Evolutionary conservation across 2,797 vertebrate genomes (phyloP).

Genomic region (Catostomus latipinnis): DNA sequence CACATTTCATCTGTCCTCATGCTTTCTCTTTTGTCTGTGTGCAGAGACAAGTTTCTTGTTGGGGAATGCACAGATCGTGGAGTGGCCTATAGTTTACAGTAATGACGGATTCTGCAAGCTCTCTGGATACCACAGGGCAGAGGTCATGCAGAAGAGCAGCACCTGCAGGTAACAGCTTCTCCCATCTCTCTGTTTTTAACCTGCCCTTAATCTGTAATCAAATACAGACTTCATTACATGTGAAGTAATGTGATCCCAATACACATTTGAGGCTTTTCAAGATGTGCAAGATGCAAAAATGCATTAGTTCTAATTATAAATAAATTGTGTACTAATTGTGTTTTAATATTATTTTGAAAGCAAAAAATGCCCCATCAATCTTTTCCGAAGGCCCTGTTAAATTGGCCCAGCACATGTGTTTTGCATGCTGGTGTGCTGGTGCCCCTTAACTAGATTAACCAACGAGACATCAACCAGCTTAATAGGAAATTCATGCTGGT

Average conservation of each 20-base stretch:
- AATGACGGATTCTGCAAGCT: constrained; percentile 99
- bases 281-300: neutral
- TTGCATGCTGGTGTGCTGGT: too few relatives aligned
- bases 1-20: neutral
- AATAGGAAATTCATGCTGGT: too few relatives aligned
- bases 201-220: neutral
- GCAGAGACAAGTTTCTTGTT: constrained; percentile 97
- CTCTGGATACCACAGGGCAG: constrained; percentile 95
- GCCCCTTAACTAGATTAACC: too few relatives aligned
- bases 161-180: constrained; percentile 88
- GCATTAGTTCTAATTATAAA: constrained; percentile 12
- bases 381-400: too few relatives aligned
- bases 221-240: neutral
- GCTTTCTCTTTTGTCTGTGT: neutral
- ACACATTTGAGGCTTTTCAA: neutral
- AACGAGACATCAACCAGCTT: too few relatives aligned
- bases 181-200: neutral
- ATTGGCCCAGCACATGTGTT: too few relatives aligned
- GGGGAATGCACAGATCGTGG: constrained; percentile 97
- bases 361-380: too few relatives aligned
- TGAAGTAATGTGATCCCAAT: neutral
- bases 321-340: neutral
- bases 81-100: constrained; percentile 98
- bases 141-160: constrained; percentile 99
- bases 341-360: too few relatives aligned